Conservation (phyloP, 2,113 vertebrate genomes). For the Zosterops pallidus region DNA sequence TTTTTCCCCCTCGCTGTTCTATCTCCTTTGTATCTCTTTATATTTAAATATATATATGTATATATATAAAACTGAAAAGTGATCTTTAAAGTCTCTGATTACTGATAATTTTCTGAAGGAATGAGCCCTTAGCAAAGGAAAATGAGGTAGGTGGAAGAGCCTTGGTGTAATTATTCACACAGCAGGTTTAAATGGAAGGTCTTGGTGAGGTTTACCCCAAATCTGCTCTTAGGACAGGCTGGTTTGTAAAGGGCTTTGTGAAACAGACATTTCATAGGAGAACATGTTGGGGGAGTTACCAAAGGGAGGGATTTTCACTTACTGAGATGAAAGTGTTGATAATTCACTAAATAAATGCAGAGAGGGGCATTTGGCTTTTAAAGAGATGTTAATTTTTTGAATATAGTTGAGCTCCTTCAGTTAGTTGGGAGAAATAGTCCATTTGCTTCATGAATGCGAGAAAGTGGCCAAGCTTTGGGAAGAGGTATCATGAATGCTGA, state of each 20-base stretch:
- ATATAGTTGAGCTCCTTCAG: not conserved
- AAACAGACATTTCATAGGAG: not conserved
- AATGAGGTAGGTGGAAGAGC: not conserved
- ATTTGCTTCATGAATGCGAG: not conserved
- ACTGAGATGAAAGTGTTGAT: not conserved
- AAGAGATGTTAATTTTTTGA: not conserved
- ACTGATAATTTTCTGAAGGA: not conserved
- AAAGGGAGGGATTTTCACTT: not conserved
- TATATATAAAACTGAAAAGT: not conserved
- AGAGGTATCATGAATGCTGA: not conserved
- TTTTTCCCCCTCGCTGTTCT: not conserved
- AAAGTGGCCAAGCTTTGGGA: not conserved
- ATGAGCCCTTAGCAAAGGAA: not conserved
- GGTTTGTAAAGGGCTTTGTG: not conserved
- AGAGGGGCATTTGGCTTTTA: not conserved
- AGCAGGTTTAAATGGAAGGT: not conserved
- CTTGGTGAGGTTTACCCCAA: not conserved
- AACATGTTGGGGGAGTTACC: not conserved
- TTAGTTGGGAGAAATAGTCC: rapidly evolving
- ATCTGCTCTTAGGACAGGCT: not conserved
- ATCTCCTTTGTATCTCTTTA: not conserved
- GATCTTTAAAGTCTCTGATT: not conserved
- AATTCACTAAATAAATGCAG: not conserved
- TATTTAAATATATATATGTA: too few relatives aligned
- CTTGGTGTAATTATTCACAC: not conserved